These are phyloP conservation scores for Orthonevra nobilis DNA, from an alignment of 2,888 invertebrate species.

Conservation along the genomic window DNA sequence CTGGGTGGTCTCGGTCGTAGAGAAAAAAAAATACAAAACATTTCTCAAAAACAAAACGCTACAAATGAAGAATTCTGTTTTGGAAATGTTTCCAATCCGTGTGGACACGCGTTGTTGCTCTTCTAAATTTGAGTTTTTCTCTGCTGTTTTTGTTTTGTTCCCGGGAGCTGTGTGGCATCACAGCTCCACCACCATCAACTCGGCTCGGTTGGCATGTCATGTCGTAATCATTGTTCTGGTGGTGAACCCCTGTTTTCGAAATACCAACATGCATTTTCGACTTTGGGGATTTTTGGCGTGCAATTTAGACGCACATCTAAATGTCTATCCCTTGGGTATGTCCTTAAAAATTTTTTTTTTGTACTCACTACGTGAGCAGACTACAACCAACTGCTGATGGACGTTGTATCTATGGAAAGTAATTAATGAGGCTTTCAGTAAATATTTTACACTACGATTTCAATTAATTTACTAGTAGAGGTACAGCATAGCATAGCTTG, in stretches of 20 bases:
- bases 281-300: conserved; percentile 44
- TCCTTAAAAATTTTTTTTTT: no score
- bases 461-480: conserved; percentile 61
- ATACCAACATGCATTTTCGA: conserved; percentile 37
- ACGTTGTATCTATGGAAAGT: conserved; percentile 36
- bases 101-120: conserved; percentile 64
- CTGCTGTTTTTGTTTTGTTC: no score
- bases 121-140: conserved; percentile 55
- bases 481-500: no score
- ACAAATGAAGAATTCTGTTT: conserved; percentile 41
- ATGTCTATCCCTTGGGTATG: no score
- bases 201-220: conserved; percentile 64
- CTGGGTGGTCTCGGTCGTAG: conserved; percentile 55
- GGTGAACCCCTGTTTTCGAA: conserved; percentile 64
- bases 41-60: conserved; percentile 31
- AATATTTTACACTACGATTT: conserved; percentile 57
- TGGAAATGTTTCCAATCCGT: conserved; percentile 69
- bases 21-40: conserved; percentile 16
- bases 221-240: conserved; percentile 56
- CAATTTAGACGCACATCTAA: conserved; percentile 41
- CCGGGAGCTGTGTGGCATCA: conserved; percentile 47
- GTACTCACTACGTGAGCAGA: no score
- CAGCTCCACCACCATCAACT: conserved; percentile 32
- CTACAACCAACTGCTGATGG: conserved; percentile 34
- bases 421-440: conserved; percentile 47